Percentiles rank a stretch among this genome's conserved stretches.
These are phyloP conservation scores for Oegoconia quadripuncta DNA, from an alignment of 2,888 invertebrate genomes.

Conservation along the genomic window DNA sequence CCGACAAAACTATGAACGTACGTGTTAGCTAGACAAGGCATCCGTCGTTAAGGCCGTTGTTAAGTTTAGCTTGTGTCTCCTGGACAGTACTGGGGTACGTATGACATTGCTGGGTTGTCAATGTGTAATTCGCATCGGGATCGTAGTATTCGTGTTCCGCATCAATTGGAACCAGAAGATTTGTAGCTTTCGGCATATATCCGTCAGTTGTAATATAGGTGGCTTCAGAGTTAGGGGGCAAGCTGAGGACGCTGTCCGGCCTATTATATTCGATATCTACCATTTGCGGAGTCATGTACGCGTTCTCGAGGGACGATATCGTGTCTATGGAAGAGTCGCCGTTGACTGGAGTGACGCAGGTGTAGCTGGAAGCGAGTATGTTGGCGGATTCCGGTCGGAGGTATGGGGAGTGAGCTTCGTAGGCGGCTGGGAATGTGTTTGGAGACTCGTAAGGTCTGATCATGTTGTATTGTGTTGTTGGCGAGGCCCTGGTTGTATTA, in stretches of 20 bases:
- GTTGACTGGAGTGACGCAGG: constrained; percentile 58
- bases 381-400: constrained; percentile 75
- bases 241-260: constrained; percentile 68
- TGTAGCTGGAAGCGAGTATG: constrained; percentile 71
- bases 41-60: constrained; percentile 79
- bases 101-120: constrained; percentile 74
- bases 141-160: constrained; percentile 75
- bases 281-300: constrained; percentile 60
- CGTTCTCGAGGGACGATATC: constrained; percentile 58
- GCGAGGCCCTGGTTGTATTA: constrained; percentile 60
- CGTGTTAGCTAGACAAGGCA: constrained; percentile 77
- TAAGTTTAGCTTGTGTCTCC: constrained; percentile 70
- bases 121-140: constrained; percentile 73
- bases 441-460: constrained; percentile 68
- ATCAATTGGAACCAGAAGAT: constrained; percentile 75
- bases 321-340: constrained; percentile 64
- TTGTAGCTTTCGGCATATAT: constrained; percentile 65
- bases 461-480: constrained; percentile 62
- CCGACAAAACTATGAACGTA: constrained; percentile 38
- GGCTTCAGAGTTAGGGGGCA: constrained; percentile 51
- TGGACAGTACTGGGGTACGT: constrained; percentile 66
- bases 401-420: constrained; percentile 71
- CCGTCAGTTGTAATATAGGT: constrained; percentile 63
- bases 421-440: constrained; percentile 62
- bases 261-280: constrained; percentile 60